Conservation (phyloP, 64 coral and sea anemone genomes). For the Porites australiensis region DNA sequence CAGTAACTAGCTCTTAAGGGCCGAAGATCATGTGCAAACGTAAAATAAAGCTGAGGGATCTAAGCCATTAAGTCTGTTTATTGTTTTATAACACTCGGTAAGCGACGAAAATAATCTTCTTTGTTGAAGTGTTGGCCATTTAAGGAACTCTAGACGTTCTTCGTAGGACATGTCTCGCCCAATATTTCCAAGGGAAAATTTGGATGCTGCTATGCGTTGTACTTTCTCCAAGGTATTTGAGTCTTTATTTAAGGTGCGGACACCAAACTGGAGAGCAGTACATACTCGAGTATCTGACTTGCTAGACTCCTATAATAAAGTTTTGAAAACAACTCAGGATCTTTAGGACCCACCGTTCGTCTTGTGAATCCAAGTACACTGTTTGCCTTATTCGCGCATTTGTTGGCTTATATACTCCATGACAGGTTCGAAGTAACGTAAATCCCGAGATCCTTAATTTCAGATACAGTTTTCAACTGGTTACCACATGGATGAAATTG, state of each 20-base stretch:
- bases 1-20: no score
- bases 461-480: background rate
- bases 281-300: slow-evolving; percentile 18
- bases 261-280: slow-evolving; percentile 1
- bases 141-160: slow-evolving; percentile 3
- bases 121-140: background rate
- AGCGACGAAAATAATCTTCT: no score
- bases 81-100: no score
- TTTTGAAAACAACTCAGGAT: background rate
- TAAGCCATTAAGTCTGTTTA: slow-evolving; percentile 40
- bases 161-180: background rate
- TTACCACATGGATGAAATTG: no score
- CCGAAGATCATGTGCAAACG: background rate
- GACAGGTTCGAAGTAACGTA: slow-evolving; percentile 46
- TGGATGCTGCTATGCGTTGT: background rate
- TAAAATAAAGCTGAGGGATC: slow-evolving; percentile 30
- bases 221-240: background rate
- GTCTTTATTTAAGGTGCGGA: background rate
- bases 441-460: background rate
- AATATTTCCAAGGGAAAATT: background rate
- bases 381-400: background rate
- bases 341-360: slow-evolving; percentile 23
- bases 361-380: background rate
- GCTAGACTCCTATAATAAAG: background rate
- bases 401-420: slow-evolving; percentile 35